Conservation (phyloP, 2,797 vertebrate genomes). For the Basileuterus tristriatus region DNA sequence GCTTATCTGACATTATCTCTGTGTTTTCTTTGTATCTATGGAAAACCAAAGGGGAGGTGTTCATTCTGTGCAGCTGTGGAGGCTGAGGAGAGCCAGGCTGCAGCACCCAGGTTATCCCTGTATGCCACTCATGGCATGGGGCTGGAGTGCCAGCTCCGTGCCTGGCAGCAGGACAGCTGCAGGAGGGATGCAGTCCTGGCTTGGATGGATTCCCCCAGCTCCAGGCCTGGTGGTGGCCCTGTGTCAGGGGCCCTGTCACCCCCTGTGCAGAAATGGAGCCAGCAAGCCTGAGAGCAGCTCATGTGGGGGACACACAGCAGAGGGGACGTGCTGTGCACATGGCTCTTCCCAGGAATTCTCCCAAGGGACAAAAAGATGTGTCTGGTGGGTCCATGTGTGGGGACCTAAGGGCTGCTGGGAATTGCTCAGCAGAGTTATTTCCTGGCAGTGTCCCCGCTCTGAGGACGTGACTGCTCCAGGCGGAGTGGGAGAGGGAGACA, state of each 20-base stretch:
- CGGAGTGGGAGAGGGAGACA: background rate
- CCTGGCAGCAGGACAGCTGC: background rate
- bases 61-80: background rate
- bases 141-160: fast-evolving
- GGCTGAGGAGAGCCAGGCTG: background rate
- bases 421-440: background rate
- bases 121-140: fast-evolving
- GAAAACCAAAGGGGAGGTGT: background rate
- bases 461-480: background rate
- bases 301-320: background rate
- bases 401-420: background rate
- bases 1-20: background rate
- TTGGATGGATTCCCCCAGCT: fast-evolving
- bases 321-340: background rate
- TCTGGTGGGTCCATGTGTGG: fast-evolving
- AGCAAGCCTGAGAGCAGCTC: fast-evolving
- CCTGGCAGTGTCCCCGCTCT: background rate
- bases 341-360: background rate
- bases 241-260: background rate
- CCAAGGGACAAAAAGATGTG: background rate
- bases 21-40: background rate
- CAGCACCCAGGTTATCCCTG: background rate
- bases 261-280: background rate
- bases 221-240: fast-evolving
- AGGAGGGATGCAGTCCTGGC: background rate